A percentile compares a stretch with the other conserved stretches of the same genome.
phyloP scores from a whole-genome alignment of 2,113 vertebrate genomes.

The Brachypodius melanocephalos region DNA sequence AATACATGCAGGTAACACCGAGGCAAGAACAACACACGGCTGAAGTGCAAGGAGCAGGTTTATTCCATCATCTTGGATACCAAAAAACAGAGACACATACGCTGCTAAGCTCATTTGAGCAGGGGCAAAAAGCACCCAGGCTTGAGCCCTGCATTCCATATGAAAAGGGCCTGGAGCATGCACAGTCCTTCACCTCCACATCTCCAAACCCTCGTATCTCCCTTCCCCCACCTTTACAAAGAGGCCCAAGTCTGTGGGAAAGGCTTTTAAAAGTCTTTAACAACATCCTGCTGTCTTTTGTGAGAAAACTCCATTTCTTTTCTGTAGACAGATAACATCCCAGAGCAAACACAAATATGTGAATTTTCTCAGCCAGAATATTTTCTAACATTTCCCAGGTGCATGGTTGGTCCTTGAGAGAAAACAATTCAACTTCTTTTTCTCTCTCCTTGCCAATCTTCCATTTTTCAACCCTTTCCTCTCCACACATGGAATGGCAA shows the following conservation, averaged over 20 bases:
- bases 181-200: neutral
- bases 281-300: neutral
- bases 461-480: neutral
- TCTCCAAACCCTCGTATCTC: neutral
- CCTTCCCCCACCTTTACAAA: neutral
- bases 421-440: neutral
- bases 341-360: neutral
- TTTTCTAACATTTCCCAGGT: neutral
- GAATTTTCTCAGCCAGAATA: neutral
- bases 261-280: neutral
- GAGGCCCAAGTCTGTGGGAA: neutral
- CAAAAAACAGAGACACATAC: neutral
- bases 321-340: neutral
- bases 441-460: neutral
- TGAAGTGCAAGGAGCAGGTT: neutral
- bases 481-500: rapidly evolving
- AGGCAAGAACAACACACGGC: neutral
- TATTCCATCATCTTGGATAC: neutral
- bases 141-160: neutral
- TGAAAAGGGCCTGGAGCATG: neutral
- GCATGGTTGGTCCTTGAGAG: neutral
- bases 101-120: neutral
- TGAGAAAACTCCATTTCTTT: neutral
- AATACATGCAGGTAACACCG: neutral
- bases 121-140: neutral